Base-by-base conservation (phyloP, 2,113 vertebrate genomes). In the Aphyosemion australe region DNA sequence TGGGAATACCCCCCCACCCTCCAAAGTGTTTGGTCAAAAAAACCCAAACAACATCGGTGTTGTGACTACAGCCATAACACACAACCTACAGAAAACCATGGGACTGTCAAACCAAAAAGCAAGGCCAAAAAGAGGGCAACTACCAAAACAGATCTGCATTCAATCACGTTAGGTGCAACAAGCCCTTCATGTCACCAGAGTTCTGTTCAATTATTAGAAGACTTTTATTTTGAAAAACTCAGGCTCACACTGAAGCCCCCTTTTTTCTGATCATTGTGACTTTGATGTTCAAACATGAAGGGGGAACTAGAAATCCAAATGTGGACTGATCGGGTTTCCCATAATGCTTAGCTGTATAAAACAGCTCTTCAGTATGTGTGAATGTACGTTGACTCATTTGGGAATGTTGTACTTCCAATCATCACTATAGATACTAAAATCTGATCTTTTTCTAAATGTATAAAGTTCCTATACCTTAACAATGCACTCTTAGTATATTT, bases 71-170 rank as follows among this genome's bases (percentile, higher is more conserved):
- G 52, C 55, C 65, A 76, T 47, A 32, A 72, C 71, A 86, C 66
- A 84, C 63, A 79, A 78, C 57, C 57, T 63, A 88, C 78, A 84
- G 52, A 50, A 82, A 58, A 76, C 69, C 62, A 65, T 49, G 53
- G 71, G 69, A 66, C 59, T 68, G 49, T 82, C 60, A 76, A 87
- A 85, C 84, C 81, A 91, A 87, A 78, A 72, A 32, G 76, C 80
- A 87, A 83, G 75, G 74, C 74, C 71, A 84, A 84, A 78, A 77
- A 82, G 84, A 74, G 71, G 63, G 85, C 63, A 89, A 83, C 79
- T 74, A 89, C 65, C 67, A 50, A 48, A n/a, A 57, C 82, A 71
- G 65, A 88, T 91, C 87, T 90, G 90, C 90, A 91, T 90, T 91
- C 89, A 92, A 80, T 65, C 65, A 52, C 56, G 15, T 66, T 63